phyloP scores from a whole-genome alignment of 2,113 vertebrate species.

The Pao palembangensis region DNA sequence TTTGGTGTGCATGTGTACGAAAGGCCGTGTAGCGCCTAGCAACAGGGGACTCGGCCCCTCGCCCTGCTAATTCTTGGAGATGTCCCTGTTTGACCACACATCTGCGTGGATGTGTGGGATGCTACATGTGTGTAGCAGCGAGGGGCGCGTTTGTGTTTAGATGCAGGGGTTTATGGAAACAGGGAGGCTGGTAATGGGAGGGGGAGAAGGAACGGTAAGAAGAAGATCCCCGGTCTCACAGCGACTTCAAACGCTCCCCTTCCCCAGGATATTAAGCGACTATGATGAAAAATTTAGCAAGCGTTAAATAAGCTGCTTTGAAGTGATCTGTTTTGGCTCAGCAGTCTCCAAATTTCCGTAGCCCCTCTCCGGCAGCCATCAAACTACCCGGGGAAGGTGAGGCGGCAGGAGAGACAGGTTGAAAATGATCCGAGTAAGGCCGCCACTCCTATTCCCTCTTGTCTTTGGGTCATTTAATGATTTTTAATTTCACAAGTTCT shows the following conservation, averaged over 20 bases:
- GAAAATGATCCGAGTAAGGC: no score
- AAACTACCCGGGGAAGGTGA: constrained; percentile 25
- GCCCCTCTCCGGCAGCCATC: constrained; percentile 69
- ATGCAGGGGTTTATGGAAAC: constrained; percentile 52
- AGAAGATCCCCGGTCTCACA: constrained; percentile 77
- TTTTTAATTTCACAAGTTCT: constrained; percentile 51
- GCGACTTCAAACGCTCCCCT: constrained; percentile 82
- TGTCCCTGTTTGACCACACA: no score
- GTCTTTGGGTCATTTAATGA: constrained; percentile 33
- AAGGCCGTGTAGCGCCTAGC: no score
- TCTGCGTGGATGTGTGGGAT: not conserved
- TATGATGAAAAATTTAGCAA: constrained; percentile 85
- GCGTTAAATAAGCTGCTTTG: constrained; percentile 84
- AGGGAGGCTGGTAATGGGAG: constrained; percentile 62
- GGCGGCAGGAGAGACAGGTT: constrained; percentile 20
- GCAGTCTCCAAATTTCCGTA: constrained; percentile 79
- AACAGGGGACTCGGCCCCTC: no score
- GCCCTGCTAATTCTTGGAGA: no score
- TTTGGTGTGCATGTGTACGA: no score
- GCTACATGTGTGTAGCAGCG: constrained; percentile 18
- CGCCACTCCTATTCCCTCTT: constrained; percentile 18
- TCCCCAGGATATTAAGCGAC: constrained; percentile 85
- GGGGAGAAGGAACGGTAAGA: constrained; percentile 68
- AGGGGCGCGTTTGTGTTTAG: constrained; percentile 44
- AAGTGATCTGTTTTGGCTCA: constrained; percentile 84